Evolutionary conservation across 2,797 vertebrate species (phyloP).

Genomic region (Dicrostonyx torquatus): DNA sequence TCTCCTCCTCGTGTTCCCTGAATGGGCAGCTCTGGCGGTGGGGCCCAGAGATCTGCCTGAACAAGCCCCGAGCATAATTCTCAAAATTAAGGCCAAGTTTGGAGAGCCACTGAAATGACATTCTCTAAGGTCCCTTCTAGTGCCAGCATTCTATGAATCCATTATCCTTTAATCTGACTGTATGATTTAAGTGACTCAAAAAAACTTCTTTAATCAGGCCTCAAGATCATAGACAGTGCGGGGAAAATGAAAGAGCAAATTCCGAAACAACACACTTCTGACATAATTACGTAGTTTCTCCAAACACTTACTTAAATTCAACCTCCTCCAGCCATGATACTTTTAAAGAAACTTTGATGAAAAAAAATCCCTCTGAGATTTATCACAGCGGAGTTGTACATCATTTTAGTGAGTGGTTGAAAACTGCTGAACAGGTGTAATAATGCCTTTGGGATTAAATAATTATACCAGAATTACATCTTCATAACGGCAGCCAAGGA

Average conservation of each 20-base stretch:
- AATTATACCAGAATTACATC: slow-evolving; percentile 73
- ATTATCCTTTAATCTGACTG: slow-evolving; percentile 59
- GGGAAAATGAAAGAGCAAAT: slow-evolving; percentile 6
- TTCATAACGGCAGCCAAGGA: slow-evolving; percentile 65
- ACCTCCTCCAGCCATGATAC: slow-evolving; percentile 55
- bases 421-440: slow-evolving; percentile 77
- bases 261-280: slow-evolving; percentile 33
- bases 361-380: slow-evolving; percentile 68
- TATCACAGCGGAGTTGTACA: slow-evolving; percentile 75
- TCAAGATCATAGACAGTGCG: slow-evolving; percentile 37
- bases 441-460: slow-evolving; percentile 77
- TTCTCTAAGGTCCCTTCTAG: slow-evolving; percentile 43
- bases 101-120: slow-evolving; percentile 39
- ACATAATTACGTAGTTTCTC: slow-evolving; percentile 47
- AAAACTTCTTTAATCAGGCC: slow-evolving; percentile 52
- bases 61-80: neutral
- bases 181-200: slow-evolving; percentile 29
- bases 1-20: neutral
- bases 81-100: slow-evolving; percentile 43
- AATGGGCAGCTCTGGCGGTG: neutral
- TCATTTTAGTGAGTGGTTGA: slow-evolving; percentile 78
- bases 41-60: neutral
- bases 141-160: slow-evolving; percentile 39
- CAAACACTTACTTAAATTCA: slow-evolving; percentile 68
- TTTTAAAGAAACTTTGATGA: slow-evolving; percentile 75